Percentiles rank a stretch among this genome's conserved stretches.
Conservation (phyloP, 2,888 invertebrate species). For the Nemurella pictetii region DNA sequence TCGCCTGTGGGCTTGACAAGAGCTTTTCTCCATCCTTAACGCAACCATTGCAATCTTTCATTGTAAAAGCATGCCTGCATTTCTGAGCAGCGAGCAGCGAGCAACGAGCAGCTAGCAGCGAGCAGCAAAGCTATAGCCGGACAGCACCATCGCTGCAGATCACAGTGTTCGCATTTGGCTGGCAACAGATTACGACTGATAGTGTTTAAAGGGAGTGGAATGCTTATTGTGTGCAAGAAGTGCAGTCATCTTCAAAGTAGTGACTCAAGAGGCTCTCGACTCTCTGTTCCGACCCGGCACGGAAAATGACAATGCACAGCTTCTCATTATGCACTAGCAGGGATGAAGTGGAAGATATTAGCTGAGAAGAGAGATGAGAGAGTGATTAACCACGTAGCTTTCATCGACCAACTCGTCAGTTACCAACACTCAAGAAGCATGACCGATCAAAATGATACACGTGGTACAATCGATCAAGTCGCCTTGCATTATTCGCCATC, state of each 20-base stretch:
- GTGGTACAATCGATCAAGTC: background rate
- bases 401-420: background rate
- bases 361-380: background rate
- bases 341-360: background rate
- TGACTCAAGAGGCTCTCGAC: background rate
- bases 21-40: background rate
- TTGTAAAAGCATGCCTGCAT: background rate
- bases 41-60: background rate
- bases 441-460: background rate
- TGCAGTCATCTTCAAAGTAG: background rate
- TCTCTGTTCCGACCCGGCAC: background rate
- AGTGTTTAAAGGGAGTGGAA: background rate
- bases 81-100: background rate
- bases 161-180: background rate
- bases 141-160: background rate
- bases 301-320: background rate
- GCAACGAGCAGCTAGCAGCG: too few relatives aligned
- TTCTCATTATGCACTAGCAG: background rate
- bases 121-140: too few relatives aligned
- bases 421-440: background rate
- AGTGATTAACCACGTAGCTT: background rate
- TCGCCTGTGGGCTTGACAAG: background rate
- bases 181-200: background rate
- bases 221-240: background rate
- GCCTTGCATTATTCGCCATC: background rate